Base-by-base conservation (phyloP, 1,140 invertebrate species). In the Tachypleus tridentatus region DNA sequence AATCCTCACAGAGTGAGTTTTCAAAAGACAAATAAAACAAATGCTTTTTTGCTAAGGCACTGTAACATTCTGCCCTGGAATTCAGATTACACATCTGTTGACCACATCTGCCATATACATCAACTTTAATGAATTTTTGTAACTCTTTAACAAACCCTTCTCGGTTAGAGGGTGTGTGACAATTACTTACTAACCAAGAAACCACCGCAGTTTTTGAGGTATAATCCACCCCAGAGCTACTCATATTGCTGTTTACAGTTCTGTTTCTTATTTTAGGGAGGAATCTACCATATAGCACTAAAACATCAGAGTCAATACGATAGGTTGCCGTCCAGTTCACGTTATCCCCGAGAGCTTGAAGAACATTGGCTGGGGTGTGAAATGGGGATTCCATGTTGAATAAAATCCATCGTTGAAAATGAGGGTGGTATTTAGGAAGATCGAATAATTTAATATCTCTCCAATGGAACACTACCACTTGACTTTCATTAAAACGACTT, bases 61-160 rank as follows among this genome's bases (percentile, higher is more conserved):
- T 6, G 10, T 72, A 71, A 56, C 68, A 74, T 57, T 64, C 54
- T 47, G 63, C 29, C 29, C 29, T 29, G 29, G 29, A 29, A 29
- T 29, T 29, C 29, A 29, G 29, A 29, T 29, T 29, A 49, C 67
- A 67, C 7, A 56, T 59, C 1, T 60, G 6, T 64, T 73, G n/a
- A 67, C 73, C 76, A 76, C 87, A 91, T 0, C 63, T 68, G n/a
- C 88, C 88, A 67, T 82, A 88, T 10, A 86, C 77, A 72, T 88
- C 85, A 5, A 88, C 80, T 3, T 73, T 58, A 57, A 88, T 79
- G 68, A 82, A 75, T 51, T 77, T 76, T 57, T 77, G 68, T 3
- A 88, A 74, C 66, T 84, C 73, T 10, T 73, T 62, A 0, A 81
- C 83, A 69, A 82, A 86, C 0, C 75, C 56, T 65, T 82, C 75